Evolutionary conservation across 2,888 invertebrate species (phyloP), one percentile per base, ranked within the genome.

Genomic region (Drosophila dives): DNA sequence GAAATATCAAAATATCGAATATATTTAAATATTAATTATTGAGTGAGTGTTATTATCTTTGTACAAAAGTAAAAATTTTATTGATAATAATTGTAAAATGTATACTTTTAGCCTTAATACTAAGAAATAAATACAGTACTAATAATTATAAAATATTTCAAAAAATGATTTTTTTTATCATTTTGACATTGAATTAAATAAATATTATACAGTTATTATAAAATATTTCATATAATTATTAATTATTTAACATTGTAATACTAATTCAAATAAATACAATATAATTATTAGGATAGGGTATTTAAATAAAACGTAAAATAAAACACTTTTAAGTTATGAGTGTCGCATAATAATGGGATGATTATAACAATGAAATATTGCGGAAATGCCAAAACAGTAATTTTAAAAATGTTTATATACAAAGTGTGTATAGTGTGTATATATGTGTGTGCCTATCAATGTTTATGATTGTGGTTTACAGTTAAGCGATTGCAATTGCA

Each of bases 291-390:
- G 2, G 3, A 32, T 12, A 61, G 17, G 1, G 36, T 8, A 12
- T 12, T n/a, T 6, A 53, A 54, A 26, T 29, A 36, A 11, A 15
- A 15, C 6, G 0, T 12, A 15, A 32, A 15, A 1, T 15, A 15
- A 64, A 68, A 64, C 68, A 32, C 2, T 64, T 62, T 69, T 68
- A 8, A 10, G 42, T n/a, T 29, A 56, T 45, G 36, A 11, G 29
- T 23, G 26, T 51, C 8, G 68, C 51, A 80, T 71, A 63, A 64
- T 49, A 65, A 71, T 58, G 40, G 55, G 48, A 29, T 50, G 49
- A 15, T 60, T 2, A 20, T 45, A 45, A 65, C 42, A 51, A 45
- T 42, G 12, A 58, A 54, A 48, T 34, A 65, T 45, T 58, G 36
- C 29, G 50, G 56, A 48, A 20, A 60, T 64, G 32, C 33, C 61